Percentiles rank a stretch among this genome's conserved stretches.
Evolutionary conservation across 92 coral and sea anemone genomes (phyloP).

Genomic region (Epizoanthus stellaris): DNA sequence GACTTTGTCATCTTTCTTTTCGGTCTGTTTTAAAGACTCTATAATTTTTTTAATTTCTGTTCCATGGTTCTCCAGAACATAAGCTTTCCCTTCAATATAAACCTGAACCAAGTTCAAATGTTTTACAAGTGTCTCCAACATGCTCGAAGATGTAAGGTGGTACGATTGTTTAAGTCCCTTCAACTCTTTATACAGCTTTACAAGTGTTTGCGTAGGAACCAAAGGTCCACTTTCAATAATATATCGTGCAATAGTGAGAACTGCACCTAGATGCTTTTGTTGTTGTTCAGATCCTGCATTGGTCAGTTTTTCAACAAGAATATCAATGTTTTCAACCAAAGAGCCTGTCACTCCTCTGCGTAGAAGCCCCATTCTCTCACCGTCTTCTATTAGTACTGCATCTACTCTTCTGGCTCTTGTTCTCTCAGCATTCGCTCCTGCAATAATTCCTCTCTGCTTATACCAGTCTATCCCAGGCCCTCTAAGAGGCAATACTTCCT

Average conservation of each 20-base stretch:
- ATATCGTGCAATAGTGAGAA: slow-evolving; percentile 30
- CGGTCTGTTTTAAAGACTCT: slow-evolving; percentile 12
- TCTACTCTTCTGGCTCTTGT: slow-evolving; percentile 2
- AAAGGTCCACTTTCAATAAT: slow-evolving; percentile 32
- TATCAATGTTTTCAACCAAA: neutral
- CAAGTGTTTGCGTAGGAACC: slow-evolving; percentile 43
- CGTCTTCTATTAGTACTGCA: neutral
- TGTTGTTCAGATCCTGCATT: slow-evolving; percentile 18
- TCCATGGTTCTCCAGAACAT: slow-evolving; percentile 37
- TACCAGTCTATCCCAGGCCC: slow-evolving; percentile 4
- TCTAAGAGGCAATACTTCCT: slow-evolving; percentile 9
- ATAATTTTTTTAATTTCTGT: neutral
- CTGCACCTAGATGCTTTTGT: slow-evolving; percentile 40
- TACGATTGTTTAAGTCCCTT: slow-evolving; percentile 19
- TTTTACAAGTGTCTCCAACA: neutral
- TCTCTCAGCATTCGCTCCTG: slow-evolving; percentile 1
- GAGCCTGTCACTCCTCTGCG: slow-evolving; percentile 7
- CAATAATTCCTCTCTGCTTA: slow-evolving; percentile 8
- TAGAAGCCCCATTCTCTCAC: neutral
- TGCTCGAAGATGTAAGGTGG: slow-evolving; percentile 6
- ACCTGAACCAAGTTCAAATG: slow-evolving; percentile 45
- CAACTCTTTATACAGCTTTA: slow-evolving; percentile 34
- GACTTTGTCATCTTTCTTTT: neutral
- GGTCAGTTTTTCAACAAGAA: slow-evolving; percentile 19
- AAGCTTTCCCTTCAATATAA: slow-evolving; percentile 38